These are phyloP conservation scores for Cichlasoma orientale DNA, from an alignment of 2,797 vertebrate species.

Conservation along the genomic window DNA sequence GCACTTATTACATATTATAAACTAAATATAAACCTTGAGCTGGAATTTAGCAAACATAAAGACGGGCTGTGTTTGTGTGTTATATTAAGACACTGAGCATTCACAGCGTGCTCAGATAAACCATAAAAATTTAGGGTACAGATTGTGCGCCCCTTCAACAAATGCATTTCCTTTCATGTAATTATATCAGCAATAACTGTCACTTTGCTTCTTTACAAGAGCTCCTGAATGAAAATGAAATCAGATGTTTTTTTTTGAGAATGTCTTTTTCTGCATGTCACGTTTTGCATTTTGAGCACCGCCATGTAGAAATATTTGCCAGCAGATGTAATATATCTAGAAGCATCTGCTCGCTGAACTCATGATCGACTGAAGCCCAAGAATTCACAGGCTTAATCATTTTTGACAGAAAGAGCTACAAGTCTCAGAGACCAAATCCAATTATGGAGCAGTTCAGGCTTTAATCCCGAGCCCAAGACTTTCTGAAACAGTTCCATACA, in stretches of 20 bases:
- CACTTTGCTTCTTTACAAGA: background rate
- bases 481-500: conserved; percentile 18
- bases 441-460: conserved; percentile 52
- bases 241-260: background rate
- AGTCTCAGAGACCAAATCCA: conserved; percentile 61
- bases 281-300: background rate
- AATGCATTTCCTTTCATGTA: background rate
- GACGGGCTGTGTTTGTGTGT: conserved; percentile 11
- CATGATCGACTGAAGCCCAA: conserved; percentile 4
- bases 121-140: background rate
- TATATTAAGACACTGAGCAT: conserved; percentile 19
- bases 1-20: background rate
- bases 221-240: background rate
- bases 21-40: background rate
- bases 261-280: background rate
- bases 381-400: conserved; percentile 56
- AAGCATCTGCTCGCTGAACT: conserved; percentile 38
- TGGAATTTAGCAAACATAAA: background rate
- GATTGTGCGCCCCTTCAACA: background rate
- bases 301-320: background rate
- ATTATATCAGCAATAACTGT: background rate
- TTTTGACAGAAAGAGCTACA: conserved; percentile 66
- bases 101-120: background rate
- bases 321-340: conserved; percentile 39
- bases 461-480: conserved; percentile 52